These are phyloP conservation scores for Tetraodon nigroviridis DNA, from an alignment of 2,113 vertebrate species.

Conservation along the genomic window DNA sequence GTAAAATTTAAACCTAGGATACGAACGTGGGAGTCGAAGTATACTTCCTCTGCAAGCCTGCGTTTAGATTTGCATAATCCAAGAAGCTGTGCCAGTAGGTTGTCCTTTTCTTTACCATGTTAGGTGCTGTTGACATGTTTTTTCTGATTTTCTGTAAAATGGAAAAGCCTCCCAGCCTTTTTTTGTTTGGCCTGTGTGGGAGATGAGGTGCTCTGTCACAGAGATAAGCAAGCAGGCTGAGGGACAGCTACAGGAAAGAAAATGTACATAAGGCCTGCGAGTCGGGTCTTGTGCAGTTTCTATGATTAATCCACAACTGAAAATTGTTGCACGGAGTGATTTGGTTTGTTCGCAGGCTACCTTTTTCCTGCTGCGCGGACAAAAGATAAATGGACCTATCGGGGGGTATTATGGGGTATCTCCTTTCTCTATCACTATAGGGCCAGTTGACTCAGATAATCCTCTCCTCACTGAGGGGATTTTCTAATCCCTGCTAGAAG, in stretches of 20 bases:
- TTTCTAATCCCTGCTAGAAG: constrained; percentile 43
- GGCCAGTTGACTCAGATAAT: constrained; percentile 52
- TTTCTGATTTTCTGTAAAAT: constrained; percentile 24
- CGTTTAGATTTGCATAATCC: background rate
- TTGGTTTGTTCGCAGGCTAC: constrained; percentile 34
- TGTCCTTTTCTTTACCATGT: background rate
- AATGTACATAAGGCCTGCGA: constrained; percentile 24
- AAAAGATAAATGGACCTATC: constrained; percentile 56
- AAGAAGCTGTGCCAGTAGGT: background rate
- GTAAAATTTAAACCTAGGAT: background rate
- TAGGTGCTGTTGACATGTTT: constrained; percentile 11
- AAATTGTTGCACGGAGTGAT: constrained; percentile 36
- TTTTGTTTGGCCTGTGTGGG: constrained; percentile 25
- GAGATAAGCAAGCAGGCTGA: constrained; percentile 52
- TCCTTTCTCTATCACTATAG: constrained; percentile 54
- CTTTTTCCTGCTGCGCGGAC: constrained; percentile 33
- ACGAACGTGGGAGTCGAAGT: background rate
- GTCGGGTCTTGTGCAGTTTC: constrained; percentile 52
- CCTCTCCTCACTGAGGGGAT: constrained; percentile 39
- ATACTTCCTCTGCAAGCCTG: background rate
- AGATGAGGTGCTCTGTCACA: constrained; percentile 46
- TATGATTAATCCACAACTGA: constrained; percentile 54
- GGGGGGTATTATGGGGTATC: constrained; percentile 51
- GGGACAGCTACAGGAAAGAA: constrained; percentile 36
- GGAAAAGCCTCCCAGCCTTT: constrained; percentile 5